Evolutionary conservation across 2,113 vertebrate species (phyloP).

Genomic region (Formicarius rufipectus): DNA sequence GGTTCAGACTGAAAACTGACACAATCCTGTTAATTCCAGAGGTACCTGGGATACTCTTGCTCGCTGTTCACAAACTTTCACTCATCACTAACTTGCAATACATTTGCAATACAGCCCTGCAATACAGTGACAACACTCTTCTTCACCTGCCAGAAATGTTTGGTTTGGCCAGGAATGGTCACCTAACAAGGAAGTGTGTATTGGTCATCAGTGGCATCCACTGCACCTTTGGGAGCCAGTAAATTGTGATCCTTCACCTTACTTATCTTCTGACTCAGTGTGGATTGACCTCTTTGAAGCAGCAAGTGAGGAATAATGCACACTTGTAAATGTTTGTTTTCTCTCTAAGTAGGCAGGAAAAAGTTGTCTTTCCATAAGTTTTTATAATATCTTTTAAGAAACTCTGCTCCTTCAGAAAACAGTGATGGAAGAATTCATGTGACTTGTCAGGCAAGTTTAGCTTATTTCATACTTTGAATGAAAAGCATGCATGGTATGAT

Average conservation of each 20-base stretch:
- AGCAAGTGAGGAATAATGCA: not conserved
- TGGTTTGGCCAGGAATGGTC: not conserved
- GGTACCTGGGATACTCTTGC: not conserved
- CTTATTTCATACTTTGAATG: not conserved
- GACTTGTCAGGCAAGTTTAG: not conserved
- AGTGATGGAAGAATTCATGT: not conserved
- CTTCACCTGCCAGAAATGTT: not conserved
- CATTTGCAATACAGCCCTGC: not conserved
- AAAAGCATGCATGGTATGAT: not conserved
- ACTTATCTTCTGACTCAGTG: not conserved
- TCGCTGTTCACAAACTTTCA: not conserved
- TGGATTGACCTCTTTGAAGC: not conserved
- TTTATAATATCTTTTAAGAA: not conserved
- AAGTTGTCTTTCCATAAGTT: not conserved
- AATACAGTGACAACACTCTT: not conserved
- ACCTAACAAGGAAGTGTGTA: not conserved
- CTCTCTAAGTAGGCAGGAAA: not conserved
- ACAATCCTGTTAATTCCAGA: not conserved
- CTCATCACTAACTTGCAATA: not conserved
- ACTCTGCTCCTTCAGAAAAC: fast-evolving
- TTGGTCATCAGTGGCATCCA: not conserved
- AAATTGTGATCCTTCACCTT: not conserved
- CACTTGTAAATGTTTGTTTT: not conserved
- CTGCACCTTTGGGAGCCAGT: not conserved
- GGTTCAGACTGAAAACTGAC: not conserved